Evolutionary conservation across 2,888 invertebrate genomes (phyloP), one percentile per base, ranked within the genome.

Genomic region (Syrista parreyssii): DNA sequence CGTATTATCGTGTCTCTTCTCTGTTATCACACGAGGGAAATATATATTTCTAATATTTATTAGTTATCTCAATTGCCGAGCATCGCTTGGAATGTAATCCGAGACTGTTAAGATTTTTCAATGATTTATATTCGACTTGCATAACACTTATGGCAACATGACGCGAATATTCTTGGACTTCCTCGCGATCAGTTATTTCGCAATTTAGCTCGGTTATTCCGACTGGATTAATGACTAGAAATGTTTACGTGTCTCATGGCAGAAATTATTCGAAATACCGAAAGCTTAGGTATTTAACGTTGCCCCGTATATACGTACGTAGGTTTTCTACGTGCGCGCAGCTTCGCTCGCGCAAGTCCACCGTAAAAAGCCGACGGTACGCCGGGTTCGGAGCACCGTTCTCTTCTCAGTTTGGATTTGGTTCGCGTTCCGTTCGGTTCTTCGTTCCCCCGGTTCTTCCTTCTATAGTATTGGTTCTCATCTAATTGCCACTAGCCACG

Each of bases 311-410:
- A 23, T 23, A 6, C 23, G 23, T 9, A 55, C 6, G 55, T 9
- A 55, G 55, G 23, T 23, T 55, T 55, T 23, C 23, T 32, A 33
- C 71, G 32, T 71, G 71, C 71, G 71, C 71, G 71, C 68, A 75
- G 36, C 69, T 73, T 87, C 88, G 88, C 89, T 80, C 75, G 87
- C 88, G 88, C 88, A 88, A 80, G 85, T 86, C 84, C 85, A 55
- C 85, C 84, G 86, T 87, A 87, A 87, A 87, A 88, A 88, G 86
- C 86, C 86, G 85, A 84, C 85, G 88, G 88, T 86, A 87, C 88
- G 88, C 79, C 84, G 85, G 79, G 85, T 85, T 85, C 85, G 84
- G 86, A 83, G 84, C 84, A 86, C 81, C 82, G 85, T 82, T 83
- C 83, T 79, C 68, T 78, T 82, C 86, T 88, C 87, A 87, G 88